phyloP scores from a whole-genome alignment of 2,113 vertebrate species.

The Chitala chitala region DNA sequence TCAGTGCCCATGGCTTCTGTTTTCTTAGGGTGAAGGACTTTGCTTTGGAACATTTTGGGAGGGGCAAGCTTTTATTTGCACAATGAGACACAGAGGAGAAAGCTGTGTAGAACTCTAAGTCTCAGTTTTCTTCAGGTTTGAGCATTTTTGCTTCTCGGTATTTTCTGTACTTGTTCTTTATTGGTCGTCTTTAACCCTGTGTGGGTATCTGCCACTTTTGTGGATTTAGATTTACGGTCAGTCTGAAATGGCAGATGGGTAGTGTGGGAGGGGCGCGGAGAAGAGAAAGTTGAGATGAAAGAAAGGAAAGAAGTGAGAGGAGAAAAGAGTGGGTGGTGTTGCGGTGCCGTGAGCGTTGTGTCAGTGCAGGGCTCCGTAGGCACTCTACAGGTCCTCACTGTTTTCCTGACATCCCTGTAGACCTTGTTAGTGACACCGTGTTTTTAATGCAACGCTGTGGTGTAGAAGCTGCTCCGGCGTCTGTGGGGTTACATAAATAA shows the following conservation, averaged over 20 bases:
- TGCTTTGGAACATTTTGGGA: background rate
- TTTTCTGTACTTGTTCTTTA: background rate
- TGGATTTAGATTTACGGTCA: background rate
- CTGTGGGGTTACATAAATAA: constrained; percentile 30
- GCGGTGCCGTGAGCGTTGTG: background rate
- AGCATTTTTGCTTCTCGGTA: background rate
- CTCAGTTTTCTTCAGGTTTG: background rate
- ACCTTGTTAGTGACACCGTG: background rate
- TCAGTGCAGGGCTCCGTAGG: background rate
- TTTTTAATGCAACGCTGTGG: background rate
- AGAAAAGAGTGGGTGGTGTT: constrained; percentile 15
- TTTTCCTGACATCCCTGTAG: background rate
- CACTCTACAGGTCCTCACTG: background rate
- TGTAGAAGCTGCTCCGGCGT: background rate
- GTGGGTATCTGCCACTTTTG: background rate
- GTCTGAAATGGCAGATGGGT: background rate
- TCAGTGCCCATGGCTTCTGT: background rate
- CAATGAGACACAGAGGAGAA: too few relatives aligned
- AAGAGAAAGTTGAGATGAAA: constrained; percentile 37
- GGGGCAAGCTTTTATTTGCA: background rate
- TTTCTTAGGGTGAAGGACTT: background rate
- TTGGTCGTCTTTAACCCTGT: background rate
- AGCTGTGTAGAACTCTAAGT: too few relatives aligned
- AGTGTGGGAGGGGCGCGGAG: background rate
- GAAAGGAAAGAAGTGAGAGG: constrained; percentile 14